Base-by-base conservation (phyloP, 2,797 vertebrate species). In the Buceros bicornis region DNA sequence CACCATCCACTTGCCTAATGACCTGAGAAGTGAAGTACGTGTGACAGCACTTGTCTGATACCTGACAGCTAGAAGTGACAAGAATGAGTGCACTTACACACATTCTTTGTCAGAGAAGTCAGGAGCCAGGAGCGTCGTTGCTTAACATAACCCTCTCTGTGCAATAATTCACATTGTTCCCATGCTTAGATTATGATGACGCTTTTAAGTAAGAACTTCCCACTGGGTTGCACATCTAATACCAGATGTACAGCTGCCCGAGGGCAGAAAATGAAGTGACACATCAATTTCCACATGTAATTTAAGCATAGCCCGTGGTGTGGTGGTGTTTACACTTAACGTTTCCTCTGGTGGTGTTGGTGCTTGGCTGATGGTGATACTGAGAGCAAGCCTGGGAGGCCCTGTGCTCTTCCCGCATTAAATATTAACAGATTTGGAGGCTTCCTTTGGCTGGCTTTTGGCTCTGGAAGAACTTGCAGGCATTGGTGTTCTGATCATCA, bases 261-360 rank as follows among this genome's bases (percentile, higher is more conserved):
- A 40, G 69, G 94, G 87, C 61, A 92, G 72, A 91, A 91, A 83
- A 88, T 54, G 37, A 91, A 82, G 61, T 47, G 74, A 72, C 67
- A 51, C 25, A 62, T 89, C 53, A 31, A 26, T 89, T 96, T 96
- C 58, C 0, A 0, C 0, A 0, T 56, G 57, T 86, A 81, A 81
- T 67, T 73, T 58, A 64, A 61, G 84, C 79, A 22, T 50, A 61
- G 72, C 31, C 54, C 33, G 22, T 51, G 54, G 89, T 86, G 74
- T 79, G 66, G 51, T 93, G 86, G 1, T 91, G 83, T 83, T 91
- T 88, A 89, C 24, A 24, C 60, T 81, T 72, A 25, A 0, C 6
- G 4, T 79, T 95, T 87, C 85, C 82, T 72, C 40, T 37, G 61
- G 76, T 69, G 65, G 82, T 62, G 96, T 90, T 84, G 80, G 67